A percentile compares a stretch with the other conserved stretches of the same genome.
Evolutionary conservation across 2,113 vertebrate species (phyloP).

Genomic region (Hypomesus transpacificus): DNA sequence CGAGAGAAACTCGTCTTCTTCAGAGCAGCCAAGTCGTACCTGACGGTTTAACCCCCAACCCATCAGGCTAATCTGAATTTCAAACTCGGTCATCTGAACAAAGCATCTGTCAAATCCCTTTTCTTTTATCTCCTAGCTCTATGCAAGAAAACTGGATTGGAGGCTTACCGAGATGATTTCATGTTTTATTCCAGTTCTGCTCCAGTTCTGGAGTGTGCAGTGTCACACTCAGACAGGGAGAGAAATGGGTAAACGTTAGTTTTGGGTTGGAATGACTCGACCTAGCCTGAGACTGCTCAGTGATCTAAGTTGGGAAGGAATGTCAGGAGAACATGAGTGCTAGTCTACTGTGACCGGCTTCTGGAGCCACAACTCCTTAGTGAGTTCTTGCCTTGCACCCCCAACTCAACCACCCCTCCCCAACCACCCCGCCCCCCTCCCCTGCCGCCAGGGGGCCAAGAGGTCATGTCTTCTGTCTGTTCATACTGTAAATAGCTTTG

Average conservation of each 20-base stretch:
- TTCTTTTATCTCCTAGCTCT: neutral
- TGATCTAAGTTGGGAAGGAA: constrained; percentile 71
- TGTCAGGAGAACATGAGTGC: constrained; percentile 56
- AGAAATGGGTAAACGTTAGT: constrained; percentile 33
- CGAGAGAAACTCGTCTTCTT: constrained; percentile 36
- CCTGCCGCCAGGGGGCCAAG: constrained; percentile 67
- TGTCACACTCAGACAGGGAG: neutral
- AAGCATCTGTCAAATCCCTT: constrained; percentile 32
- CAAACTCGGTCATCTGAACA: constrained; percentile 49
- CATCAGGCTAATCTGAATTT: constrained; percentile 45
- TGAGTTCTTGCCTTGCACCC: constrained; percentile 51
- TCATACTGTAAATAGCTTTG: constrained; percentile 40
- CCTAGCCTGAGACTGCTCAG: constrained; percentile 26
- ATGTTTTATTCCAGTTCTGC: constrained; percentile 29
- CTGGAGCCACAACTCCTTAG: constrained; percentile 60
- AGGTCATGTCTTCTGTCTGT: constrained; percentile 28
- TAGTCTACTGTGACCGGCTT: constrained; percentile 56
- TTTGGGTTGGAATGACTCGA: constrained; percentile 33
- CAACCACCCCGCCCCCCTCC: constrained; percentile 48
- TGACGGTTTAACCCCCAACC: constrained; percentile 49
- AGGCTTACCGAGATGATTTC: constrained; percentile 33
- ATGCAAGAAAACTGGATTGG: constrained; percentile 1
- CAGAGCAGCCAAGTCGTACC: constrained; percentile 46
- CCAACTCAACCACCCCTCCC: neutral
- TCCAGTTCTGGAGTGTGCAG: constrained; percentile 15